These are phyloP conservation scores for Megamerina dolium DNA, from an alignment of 2,888 invertebrate species.

Conservation along the genomic window DNA sequence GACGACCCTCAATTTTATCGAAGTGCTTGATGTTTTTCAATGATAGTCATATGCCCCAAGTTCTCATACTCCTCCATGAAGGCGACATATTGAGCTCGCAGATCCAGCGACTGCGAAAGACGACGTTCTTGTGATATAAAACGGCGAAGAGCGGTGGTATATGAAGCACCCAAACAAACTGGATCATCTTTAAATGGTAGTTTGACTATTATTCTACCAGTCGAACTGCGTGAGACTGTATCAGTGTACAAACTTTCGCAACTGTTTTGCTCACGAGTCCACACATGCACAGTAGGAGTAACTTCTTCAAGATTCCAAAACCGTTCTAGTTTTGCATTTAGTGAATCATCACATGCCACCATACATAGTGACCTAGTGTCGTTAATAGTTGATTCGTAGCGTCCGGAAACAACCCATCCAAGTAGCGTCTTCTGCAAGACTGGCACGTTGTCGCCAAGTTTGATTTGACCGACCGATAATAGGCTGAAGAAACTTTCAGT, in stretches of 20 bases:
- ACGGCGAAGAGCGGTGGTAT: slow-evolving; percentile 12
- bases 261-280: slow-evolving; percentile 2
- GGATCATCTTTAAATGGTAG: slow-evolving; percentile 4
- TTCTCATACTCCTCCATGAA: slow-evolving; percentile 15
- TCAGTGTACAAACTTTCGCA: slow-evolving; percentile 2
- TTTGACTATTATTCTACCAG: slow-evolving; percentile 2
- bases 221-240: not conserved
- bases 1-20: slow-evolving; percentile 16
- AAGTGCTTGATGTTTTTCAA: slow-evolving; percentile 10
- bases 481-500: slow-evolving; percentile 13
- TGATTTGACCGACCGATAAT: slow-evolving; percentile 7
- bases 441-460: slow-evolving; percentile 6
- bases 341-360: slow-evolving; percentile 4
- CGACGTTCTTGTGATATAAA: slow-evolving; percentile 15
- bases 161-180: not conserved
- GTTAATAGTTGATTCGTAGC: slow-evolving; percentile 3
- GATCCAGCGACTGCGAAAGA: slow-evolving; percentile 6
- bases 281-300: not conserved
- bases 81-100: slow-evolving; percentile 9
- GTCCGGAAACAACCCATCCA: slow-evolving; percentile 13
- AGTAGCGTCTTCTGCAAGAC: slow-evolving; percentile 15
- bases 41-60: slow-evolving; percentile 10
- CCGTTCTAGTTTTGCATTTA: slow-evolving; percentile 9
- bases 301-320: slow-evolving; percentile 10
- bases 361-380: not conserved